Conservation (phyloP, 2,888 invertebrate species). For the Cheilosia pagana region DNA sequence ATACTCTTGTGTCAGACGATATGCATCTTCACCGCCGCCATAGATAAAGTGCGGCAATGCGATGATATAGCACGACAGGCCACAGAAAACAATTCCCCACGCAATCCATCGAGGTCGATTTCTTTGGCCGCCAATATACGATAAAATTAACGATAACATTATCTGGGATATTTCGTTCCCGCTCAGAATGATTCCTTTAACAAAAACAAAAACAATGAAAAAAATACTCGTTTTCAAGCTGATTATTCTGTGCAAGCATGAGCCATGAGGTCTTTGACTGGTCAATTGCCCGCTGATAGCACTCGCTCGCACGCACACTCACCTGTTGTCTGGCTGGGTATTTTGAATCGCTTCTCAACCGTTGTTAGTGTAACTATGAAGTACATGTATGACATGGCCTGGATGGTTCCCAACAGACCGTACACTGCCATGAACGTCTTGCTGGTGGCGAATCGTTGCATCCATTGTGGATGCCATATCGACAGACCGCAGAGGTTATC, state of each 20-base stretch:
- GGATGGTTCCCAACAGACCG: constrained; percentile 87
- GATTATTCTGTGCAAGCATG: not conserved
- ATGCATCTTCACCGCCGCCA: constrained; percentile 85
- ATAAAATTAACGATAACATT: constrained; percentile 86
- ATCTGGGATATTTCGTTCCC: constrained; percentile 89
- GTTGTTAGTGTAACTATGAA: constrained; percentile 87
- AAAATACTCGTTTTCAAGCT: constrained; percentile 1
- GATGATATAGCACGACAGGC: constrained; percentile 86
- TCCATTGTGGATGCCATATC: constrained; percentile 86
- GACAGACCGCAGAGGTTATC: constrained; percentile 84
- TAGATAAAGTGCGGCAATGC: constrained; percentile 87
- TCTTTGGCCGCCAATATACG: constrained; percentile 87
- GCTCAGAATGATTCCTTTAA: constrained; percentile 87
- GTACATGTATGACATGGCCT: constrained; percentile 88
- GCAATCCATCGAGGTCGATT: constrained; percentile 88
- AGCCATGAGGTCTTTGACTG: constrained; percentile 13
- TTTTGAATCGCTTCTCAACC: constrained; percentile 88
- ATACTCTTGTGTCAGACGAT: constrained; percentile 82
- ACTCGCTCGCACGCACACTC: constrained; percentile 70
- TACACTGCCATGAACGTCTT: constrained; percentile 86
- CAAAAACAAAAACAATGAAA: constrained; percentile 57
- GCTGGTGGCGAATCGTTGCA: constrained; percentile 86
- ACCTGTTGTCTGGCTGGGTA: constrained; percentile 88
- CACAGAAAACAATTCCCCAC: constrained; percentile 86
- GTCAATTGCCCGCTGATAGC: constrained; percentile 16